phyloP scores from a whole-genome alignment of 2,113 vertebrate species.

The Piprites chloris region DNA sequence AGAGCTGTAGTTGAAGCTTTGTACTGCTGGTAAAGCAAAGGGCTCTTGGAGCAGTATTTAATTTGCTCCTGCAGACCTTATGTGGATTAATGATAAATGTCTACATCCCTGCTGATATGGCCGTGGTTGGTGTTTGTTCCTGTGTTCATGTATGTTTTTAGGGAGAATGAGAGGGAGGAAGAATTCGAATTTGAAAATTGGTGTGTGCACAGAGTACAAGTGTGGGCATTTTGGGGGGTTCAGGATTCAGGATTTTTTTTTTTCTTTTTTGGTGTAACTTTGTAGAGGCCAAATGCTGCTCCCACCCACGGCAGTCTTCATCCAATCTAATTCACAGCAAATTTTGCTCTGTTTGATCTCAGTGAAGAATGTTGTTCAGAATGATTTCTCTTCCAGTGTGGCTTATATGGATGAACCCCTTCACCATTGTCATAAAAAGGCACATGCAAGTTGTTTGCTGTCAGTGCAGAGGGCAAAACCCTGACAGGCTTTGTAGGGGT shows the following conservation, averaged over 20 bases:
- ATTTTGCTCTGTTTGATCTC: background rate
- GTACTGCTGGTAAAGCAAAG: background rate
- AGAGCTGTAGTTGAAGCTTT: background rate
- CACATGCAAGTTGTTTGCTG: background rate
- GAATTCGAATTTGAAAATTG: background rate
- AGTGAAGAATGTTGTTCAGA: background rate
- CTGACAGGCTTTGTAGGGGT: background rate
- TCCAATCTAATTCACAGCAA: background rate
- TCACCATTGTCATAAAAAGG: background rate
- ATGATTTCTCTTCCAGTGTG: background rate
- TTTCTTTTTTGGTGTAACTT: background rate
- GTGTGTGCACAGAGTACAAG: rapidly evolving
- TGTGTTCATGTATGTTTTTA: background rate
- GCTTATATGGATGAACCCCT: background rate
- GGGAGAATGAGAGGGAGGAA: background rate
- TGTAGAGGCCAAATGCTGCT: background rate
- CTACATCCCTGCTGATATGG: rapidly evolving
- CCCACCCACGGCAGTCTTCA: background rate
- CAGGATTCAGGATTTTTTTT: background rate
- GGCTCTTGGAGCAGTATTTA: background rate
- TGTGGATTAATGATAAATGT: background rate
- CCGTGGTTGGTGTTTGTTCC: background rate
- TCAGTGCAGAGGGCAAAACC: background rate
- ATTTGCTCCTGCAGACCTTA: background rate
- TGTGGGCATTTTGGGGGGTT: background rate